phyloP scores from a whole-genome alignment of 2,113 vertebrate species.

The Syrmaticus mikado region DNA sequence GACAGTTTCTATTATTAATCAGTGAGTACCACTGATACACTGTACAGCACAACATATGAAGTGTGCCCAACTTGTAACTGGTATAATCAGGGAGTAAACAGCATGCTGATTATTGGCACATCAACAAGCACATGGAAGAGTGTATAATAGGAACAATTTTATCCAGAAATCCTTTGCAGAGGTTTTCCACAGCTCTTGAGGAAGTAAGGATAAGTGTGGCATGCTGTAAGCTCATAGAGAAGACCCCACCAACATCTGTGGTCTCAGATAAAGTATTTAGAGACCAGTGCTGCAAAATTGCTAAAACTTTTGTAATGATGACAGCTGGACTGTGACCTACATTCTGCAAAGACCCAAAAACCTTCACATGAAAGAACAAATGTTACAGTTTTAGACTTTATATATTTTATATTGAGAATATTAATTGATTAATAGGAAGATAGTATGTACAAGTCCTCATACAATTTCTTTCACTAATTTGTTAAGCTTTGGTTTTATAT shows the following conservation, averaged over 20 bases:
- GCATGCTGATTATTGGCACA: background rate
- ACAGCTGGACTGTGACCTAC: background rate
- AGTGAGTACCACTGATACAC: background rate
- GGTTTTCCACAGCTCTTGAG: background rate
- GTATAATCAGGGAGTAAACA: slow-evolving; percentile 7
- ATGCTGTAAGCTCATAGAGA: rapidly evolving
- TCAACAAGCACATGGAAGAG: background rate
- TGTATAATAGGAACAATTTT: background rate
- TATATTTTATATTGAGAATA: background rate
- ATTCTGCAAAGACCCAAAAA: background rate
- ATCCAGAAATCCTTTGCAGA: background rate
- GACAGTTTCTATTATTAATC: background rate
- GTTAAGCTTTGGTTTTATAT: background rate
- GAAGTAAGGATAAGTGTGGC: background rate
- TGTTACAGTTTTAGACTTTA: background rate
- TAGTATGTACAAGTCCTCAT: background rate
- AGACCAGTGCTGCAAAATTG: background rate
- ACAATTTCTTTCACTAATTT: background rate
- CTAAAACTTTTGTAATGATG: background rate
- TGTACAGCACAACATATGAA: background rate
- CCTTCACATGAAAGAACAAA: background rate
- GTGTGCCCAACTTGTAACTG: background rate
- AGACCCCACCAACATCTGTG: rapidly evolving
- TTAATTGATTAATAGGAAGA: background rate
- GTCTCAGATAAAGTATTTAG: background rate